Evolutionary conservation across 2,797 vertebrate species (phyloP).

Genomic region (Phoeniculus purpureus): DNA sequence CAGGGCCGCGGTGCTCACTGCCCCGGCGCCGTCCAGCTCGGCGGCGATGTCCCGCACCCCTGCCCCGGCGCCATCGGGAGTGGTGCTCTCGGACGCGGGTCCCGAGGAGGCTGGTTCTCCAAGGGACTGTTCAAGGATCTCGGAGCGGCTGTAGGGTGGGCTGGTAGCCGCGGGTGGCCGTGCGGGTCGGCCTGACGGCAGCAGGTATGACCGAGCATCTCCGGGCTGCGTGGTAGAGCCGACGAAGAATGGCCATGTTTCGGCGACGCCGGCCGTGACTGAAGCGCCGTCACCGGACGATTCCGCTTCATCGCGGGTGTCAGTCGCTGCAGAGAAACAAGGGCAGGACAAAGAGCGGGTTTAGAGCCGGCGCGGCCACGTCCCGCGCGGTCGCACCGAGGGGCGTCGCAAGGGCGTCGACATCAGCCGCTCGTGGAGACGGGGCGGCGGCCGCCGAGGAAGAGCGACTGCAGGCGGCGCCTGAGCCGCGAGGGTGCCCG

Average conservation of each 20-base stretch:
- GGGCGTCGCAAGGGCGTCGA: too few species aligned
- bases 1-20: conserved; percentile 41
- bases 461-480: too few species aligned
- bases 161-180: not conserved
- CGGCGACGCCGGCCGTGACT: not conserved
- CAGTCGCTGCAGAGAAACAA: conserved; percentile 47
- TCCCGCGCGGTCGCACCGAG: too few species aligned
- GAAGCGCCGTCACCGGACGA: conserved; percentile 54
- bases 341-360: not conserved
- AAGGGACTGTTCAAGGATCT: conserved; percentile 21
- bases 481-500: too few species aligned
- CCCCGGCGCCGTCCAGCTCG: conserved; percentile 53
- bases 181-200: not conserved
- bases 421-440: too few species aligned
- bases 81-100: not conserved
- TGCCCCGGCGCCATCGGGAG: not conserved
- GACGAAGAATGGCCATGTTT: conserved; percentile 44
- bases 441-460: too few species aligned
- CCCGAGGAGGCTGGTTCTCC: not conserved
- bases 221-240: not conserved
- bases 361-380: not conserved
- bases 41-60: conserved; percentile 56
- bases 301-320: conserved; percentile 55
- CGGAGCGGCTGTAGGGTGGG: not conserved
- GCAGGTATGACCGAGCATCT: not conserved